A percentile compares a stretch with the other conserved stretches of the same genome.
Evolutionary conservation across 2,797 vertebrate species (phyloP).

Genomic region (Lerista edwardsae): DNA sequence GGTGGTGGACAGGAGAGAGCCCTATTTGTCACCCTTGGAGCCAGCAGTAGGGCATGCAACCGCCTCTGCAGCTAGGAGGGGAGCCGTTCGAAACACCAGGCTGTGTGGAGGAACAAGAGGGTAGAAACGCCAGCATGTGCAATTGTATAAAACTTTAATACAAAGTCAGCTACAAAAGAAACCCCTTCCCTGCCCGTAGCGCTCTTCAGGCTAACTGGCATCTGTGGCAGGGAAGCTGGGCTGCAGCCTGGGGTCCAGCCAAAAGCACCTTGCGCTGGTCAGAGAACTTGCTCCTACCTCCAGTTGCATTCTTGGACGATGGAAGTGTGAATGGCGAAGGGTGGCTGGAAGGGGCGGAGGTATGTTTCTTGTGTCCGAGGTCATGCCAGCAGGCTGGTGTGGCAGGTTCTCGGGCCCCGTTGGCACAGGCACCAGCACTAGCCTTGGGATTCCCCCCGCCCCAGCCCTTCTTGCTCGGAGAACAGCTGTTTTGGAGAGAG

Average conservation of each 20-base stretch:
- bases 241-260: neutral
- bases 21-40: no score
- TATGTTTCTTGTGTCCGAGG: neutral
- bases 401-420: neutral
- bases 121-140: neutral
- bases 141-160: conserved; percentile 68
- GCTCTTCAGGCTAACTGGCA: neutral
- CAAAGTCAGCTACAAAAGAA: conserved; percentile 40
- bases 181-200: neutral
- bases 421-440: neutral
- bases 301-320: neutral
- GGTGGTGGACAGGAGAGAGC: no score
- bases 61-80: no score
- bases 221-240: neutral
- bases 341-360: neutral
- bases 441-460: neutral
- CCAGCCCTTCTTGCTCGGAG: neutral
- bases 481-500: neutral
- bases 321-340: neutral
- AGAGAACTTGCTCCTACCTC: neutral
- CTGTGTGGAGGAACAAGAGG: no score
- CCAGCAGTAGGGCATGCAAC: no score
- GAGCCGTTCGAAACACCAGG: no score
- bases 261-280: neutral
- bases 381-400: neutral